phyloP scores from a whole-genome alignment of 2,113 vertebrate genomes.

The Petrocephalus microphthalmus region DNA sequence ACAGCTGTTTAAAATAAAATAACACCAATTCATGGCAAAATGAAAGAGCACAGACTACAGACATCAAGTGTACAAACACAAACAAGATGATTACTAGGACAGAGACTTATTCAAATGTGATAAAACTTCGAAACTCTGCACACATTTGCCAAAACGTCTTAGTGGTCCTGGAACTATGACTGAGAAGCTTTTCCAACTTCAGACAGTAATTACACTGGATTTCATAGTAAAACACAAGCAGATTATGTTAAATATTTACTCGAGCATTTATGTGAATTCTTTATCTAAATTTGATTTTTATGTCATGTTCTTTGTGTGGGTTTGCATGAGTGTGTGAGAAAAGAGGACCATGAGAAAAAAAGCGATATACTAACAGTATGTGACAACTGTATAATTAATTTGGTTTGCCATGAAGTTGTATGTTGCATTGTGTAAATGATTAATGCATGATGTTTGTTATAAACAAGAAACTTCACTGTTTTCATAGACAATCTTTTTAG shows the following conservation, averaged over 20 bases:
- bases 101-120: background rate
- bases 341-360: background rate
- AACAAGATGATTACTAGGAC: background rate
- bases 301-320: background rate
- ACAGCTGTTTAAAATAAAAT: background rate
- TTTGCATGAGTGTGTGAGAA: background rate
- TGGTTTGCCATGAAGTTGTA: background rate
- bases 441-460: background rate
- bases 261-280: background rate
- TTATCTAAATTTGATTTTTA: background rate
- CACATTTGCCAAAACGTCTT: background rate
- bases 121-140: background rate
- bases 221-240: background rate
- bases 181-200: background rate
- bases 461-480: background rate
- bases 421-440: background rate
- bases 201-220: background rate
- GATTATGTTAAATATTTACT: background rate
- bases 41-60: background rate
- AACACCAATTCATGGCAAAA: background rate
- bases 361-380: background rate
- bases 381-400: background rate
- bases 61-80: background rate
- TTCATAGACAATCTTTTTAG: background rate
- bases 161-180: background rate